Base-by-base conservation (phyloP, 1,140 invertebrate species). In the Eurosta solidaginis region DNA sequence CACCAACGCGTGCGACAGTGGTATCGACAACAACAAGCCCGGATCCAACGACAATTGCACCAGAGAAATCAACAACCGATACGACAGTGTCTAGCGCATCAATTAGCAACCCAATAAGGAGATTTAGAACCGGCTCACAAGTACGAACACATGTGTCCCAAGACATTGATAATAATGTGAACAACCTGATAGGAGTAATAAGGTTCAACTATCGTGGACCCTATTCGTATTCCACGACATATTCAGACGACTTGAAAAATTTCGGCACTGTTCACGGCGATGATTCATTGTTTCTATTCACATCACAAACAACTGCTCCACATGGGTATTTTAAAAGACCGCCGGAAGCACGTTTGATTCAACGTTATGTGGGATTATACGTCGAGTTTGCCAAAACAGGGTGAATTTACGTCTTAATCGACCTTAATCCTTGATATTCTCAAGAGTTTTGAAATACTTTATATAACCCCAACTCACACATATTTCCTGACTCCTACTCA, bases 261-360 rank as follows among this genome's bases (percentile, higher is more conserved):
- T 76, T 82, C 20, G 82, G 83, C 3, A 77, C 83, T 6, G 76
- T 42, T 4, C 85, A 87, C 73, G 77, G 81, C 81, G 85, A 87
- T 49, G 85, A 87, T 73, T 77, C 76, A 0, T 4, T 86, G 1
- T 85, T 86, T 29, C 68, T 80, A 0, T 77, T 87, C 27, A 20
- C n/a, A n/a, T n/a, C 82, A 10, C 78, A 80, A 0, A 0, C 6
- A 2, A 0, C 81, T 1, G 22, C 82, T 2, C 75, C 79, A 2
- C 12, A 14, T 7, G 77, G 79, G 20, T 84, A 76, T 54, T 44
- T 74, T 22, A 77, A 73, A 44, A 47, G 20, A 12, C 73, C 77
- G 1, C 40, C n/a, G n/a, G 77, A 77, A 27, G 59, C 59, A n/a
- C 22, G 27, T 33, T 49, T 77, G 33, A 25, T 45, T 10, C 45